Evolutionary conservation across 1,140 invertebrate genomes (phyloP).

Genomic region (Temnothorax curvispinosus): DNA sequence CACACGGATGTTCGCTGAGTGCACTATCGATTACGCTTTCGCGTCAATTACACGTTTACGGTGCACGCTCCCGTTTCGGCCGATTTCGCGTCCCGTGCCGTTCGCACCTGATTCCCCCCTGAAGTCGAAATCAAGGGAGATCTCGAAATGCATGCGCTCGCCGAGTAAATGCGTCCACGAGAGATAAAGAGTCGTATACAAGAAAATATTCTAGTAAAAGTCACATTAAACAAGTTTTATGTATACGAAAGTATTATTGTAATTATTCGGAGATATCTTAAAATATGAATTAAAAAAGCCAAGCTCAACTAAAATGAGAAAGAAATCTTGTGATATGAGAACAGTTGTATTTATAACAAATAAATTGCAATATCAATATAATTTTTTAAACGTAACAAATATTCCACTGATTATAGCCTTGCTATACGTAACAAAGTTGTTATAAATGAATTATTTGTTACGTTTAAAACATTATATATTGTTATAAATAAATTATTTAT

Average conservation of each 20-base stretch:
- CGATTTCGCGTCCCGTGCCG: slow-evolving; percentile 30
- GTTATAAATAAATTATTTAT: too few species aligned
- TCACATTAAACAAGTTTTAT: not conserved
- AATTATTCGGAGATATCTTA: not conserved
- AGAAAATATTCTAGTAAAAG: not conserved
- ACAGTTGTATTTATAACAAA: not conserved
- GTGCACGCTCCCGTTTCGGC: slow-evolving; percentile 12
- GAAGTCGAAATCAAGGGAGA: not conserved
- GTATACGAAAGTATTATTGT: not conserved
- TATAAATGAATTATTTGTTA: too few species aligned
- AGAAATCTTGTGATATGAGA: not conserved
- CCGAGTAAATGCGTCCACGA: not conserved
- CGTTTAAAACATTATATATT: too few species aligned
- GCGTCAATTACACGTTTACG: slow-evolving; percentile 37
- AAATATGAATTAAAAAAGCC: not conserved
- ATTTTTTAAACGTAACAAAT: not conserved
- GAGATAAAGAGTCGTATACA: not conserved
- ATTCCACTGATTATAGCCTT: not conserved
- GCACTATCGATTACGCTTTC: slow-evolving; percentile 45
- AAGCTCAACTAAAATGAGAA: not conserved
- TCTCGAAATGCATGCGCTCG: not conserved
- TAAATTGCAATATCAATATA: not conserved
- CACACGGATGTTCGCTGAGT: not conserved
- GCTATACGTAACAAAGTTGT: not conserved
- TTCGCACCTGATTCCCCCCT: slow-evolving; percentile 23